Evolutionary conservation across 2,888 invertebrate species (phyloP), one percentile per base, ranked within the genome.

Genomic region (Acronicta alni): DNA sequence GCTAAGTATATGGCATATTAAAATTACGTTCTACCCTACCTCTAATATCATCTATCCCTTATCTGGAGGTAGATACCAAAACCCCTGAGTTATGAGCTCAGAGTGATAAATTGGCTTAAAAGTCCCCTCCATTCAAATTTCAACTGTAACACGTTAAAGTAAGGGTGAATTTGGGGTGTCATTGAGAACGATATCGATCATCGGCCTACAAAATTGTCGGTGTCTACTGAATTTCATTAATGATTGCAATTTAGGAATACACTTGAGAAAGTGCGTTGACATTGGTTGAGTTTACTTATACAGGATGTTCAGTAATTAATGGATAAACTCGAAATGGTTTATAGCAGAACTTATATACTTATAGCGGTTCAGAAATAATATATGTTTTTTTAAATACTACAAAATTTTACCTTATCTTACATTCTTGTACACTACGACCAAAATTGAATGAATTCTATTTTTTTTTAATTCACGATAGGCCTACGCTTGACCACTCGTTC

Each of bases 91-190:
- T 81, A 83, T 82, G 74, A 71, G 68, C 72, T 76, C 54, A 57
- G 67, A 77, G 75, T 85, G 85, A 85, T 81, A 82, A 82, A 84
- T 84, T 74, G 69, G 67, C 43, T 60, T 41, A 30, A 58, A 57
- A 56, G 17, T 15, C 5, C 12, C 14, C 2, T 14, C 5, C 23
- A 0, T 41, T 30, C 8, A n/a, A 59, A 62, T 48, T 17, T 43
- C 18, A 37, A 55, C 60, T 55, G 49, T 60, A 35, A 5, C 0
- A 9, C 8, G 0, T 10, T 0, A 7, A 0, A 0, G 0, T 65
- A 71, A 43, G 46, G 68, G 58, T 17, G 18, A 7, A 17, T 63
- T 65, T 71, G 12, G 8, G n/a, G 16, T 57, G 43, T 7, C 0
- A 2, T 15, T 1, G 17, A 0, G 4, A 14, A 15, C 18, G 0